Conservation (phyloP, 2,113 vertebrate genomes). For the Myotis davidii region DNA sequence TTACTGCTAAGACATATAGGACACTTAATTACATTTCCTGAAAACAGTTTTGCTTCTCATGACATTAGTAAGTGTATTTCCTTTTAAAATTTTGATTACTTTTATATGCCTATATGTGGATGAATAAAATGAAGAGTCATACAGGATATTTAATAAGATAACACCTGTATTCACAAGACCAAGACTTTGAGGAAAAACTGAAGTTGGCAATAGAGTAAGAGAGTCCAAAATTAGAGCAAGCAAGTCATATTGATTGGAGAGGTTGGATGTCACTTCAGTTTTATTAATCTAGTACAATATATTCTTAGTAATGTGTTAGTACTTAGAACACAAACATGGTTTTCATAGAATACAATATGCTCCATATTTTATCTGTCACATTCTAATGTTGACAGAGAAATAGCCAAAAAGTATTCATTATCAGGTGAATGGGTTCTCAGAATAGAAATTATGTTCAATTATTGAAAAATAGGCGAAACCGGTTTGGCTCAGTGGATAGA, state of each 20-base stretch:
- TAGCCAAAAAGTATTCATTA: background rate
- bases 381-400: background rate
- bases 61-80: background rate
- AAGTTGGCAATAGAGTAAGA: background rate
- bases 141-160: background rate
- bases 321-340: background rate
- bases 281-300: background rate
- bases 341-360: background rate
- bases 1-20: background rate
- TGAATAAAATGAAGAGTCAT: background rate
- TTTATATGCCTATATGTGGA: background rate
- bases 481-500: too few relatives aligned
- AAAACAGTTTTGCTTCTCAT: constrained; percentile 7
- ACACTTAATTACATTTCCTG: background rate
- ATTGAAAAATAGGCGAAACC: constrained; percentile 35
- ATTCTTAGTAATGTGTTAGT: background rate
- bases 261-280: background rate
- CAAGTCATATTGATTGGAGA: background rate
- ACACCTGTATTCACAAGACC: background rate
- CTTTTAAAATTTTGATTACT: background rate
- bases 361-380: background rate
- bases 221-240: background rate
- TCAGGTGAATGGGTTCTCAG: background rate
- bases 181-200: background rate
- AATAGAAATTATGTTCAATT: background rate